Base-by-base conservation (phyloP, 2,113 vertebrate genomes). In the Otolemur garnettii region DNA sequence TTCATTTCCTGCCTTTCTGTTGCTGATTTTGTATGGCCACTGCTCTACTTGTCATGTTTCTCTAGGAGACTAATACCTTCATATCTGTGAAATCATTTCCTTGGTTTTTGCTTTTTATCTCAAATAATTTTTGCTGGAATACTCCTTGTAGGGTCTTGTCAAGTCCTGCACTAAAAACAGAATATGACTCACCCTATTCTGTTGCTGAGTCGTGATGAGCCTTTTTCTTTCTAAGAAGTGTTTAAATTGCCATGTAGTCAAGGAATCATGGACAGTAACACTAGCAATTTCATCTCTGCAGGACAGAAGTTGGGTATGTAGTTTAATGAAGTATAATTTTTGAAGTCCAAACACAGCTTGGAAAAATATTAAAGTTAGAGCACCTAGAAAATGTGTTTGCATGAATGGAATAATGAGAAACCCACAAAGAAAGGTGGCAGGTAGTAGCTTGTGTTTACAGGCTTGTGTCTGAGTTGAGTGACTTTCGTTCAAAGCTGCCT, bases 191-290 rank as follows among this genome's bases (percentile, higher is more conserved):
- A 90, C 50, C 66, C 66, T 24, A 1, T 77, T 81, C 42, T 55
- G 59, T 28, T 50, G 75, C 33, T 86, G 38, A 74, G 78, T 64
- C 5, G 18, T 38, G 77, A 75, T 42, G 82, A 93, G 33, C 82
- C 35, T 69, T 77, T 94, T 90, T 94, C 90, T 94, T 95, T 90
- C 92, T 87, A 95, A 97, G 87, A 94, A 78, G 33, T 53, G 17
- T 97, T 83, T 88, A 64, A 83, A 89, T 83, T 93, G 85, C 87
- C 30, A 60, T 71, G 35, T 45, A 90, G 83, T 85, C 50, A 81
- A 57, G 90, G 60, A 80, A 77, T 24, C 4, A 4, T 7, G 82
- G 91, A 66, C 77, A 77, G 0, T 35, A 78, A 71, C 53, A 71
- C 69, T 5, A 88, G 68, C 64, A 78, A 0, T 74, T 78, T 85